Conservation (phyloP, 1,140 invertebrate species). For the Cydia splendana region DNA sequence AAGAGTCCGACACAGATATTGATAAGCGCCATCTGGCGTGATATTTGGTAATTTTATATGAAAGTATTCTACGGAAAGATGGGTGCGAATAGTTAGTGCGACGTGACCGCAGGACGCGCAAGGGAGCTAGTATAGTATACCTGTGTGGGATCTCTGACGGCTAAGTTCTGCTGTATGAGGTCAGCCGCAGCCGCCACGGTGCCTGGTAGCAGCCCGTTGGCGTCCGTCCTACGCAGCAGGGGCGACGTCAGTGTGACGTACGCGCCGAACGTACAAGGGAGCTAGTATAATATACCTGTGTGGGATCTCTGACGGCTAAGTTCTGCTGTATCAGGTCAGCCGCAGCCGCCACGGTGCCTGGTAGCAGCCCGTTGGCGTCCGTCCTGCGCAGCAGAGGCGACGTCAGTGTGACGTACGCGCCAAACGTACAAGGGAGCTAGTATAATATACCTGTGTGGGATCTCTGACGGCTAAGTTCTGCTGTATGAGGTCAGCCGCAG, state of each 20-base stretch:
- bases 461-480: constrained; percentile 35
- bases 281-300: not conserved
- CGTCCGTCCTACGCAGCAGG: constrained; percentile 84
- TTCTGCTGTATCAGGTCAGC: constrained; percentile 70
- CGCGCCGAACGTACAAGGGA: constrained; percentile 35
- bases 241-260: constrained; percentile 84
- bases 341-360: constrained; percentile 80
- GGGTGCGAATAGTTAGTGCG: too few relatives aligned
- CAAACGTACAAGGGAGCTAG: constrained; percentile 55
- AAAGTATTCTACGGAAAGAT: too few relatives aligned
- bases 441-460: not conserved
- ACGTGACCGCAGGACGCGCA: constrained; percentile 51
- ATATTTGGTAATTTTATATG: too few relatives aligned
- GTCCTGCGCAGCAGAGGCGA: constrained; percentile 85
- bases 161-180: constrained; percentile 60
- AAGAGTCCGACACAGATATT: too few relatives aligned
- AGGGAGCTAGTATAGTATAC: constrained; percentile 12
- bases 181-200: constrained; percentile 75
- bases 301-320: constrained; percentile 36
- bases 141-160: constrained; percentile 34
- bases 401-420: constrained; percentile 74
- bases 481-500: constrained; percentile 75
- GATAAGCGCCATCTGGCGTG: too few relatives aligned
- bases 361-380: constrained; percentile 82
- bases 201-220: constrained; percentile 79